Percentiles rank a stretch among this genome's conserved stretches.
These are phyloP conservation scores for Ariolimax columbianus DNA, from an alignment of 2,888 invertebrate genomes.

Conservation along the genomic window DNA sequence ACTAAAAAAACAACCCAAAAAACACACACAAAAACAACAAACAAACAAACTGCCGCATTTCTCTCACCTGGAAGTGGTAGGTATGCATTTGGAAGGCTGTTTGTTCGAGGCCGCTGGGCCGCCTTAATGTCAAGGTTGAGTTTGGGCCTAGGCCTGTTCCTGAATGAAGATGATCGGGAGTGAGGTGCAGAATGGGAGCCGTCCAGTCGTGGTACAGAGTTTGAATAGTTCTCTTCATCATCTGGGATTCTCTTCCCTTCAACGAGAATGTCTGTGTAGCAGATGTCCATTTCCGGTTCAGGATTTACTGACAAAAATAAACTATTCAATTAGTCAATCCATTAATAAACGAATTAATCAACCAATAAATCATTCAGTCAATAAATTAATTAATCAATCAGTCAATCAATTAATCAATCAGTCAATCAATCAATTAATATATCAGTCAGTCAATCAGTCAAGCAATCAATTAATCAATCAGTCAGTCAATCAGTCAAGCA, in stretches of 20 bases:
- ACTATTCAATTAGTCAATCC: not conserved
- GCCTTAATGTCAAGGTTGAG: conserved; percentile 54
- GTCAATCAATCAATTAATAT: too few species aligned
- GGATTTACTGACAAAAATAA: too few species aligned
- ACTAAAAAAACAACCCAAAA: too few species aligned
- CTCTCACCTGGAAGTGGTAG: conserved; percentile 50
- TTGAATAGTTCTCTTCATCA: conserved; percentile 41
- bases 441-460: too few species aligned
- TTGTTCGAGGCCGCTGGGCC: conserved; percentile 58
- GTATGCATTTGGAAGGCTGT: conserved; percentile 55
- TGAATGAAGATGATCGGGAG: conserved; percentile 55
- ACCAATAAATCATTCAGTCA: too few species aligned
- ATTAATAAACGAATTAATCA: too few species aligned
- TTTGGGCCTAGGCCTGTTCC: conserved; percentile 54
- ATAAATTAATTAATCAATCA: too few species aligned
- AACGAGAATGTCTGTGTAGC: conserved; percentile 51
- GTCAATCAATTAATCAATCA: too few species aligned
- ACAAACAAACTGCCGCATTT: too few species aligned
- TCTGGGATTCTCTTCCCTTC: conserved; percentile 51
- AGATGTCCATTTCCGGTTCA: conserved; percentile 25
- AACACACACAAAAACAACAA: too few species aligned
- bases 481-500: too few species aligned
- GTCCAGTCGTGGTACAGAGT: conserved; percentile 27
- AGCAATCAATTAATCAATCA: too few species aligned
- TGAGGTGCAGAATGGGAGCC: conserved; percentile 52